Evolutionary conservation across 1,140 invertebrate genomes (phyloP).

Genomic region (Lordiphosa clarofinis): DNA sequence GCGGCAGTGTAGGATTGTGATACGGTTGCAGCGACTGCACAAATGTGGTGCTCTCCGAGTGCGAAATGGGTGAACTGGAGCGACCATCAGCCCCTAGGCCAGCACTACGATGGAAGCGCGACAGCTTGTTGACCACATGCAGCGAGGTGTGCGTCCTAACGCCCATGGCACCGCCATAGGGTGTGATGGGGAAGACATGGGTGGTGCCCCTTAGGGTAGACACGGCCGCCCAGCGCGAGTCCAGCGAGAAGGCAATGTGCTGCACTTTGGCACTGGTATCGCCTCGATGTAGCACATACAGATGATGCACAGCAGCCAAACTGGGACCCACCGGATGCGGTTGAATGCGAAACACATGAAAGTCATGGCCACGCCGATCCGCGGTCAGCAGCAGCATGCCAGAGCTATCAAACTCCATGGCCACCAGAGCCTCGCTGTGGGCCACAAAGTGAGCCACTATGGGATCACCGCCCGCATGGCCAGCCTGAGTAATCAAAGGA

Average conservation of each 20-base stretch:
- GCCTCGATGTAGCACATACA: slow-evolving; percentile 95
- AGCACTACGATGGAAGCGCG: slow-evolving; percentile 96
- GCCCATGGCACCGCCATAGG: slow-evolving; percentile 96
- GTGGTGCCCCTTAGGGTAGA: slow-evolving; percentile 97
- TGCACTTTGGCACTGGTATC: slow-evolving; percentile 92
- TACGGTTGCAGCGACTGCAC: slow-evolving; percentile 83
- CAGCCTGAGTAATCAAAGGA: slow-evolving; percentile 33
- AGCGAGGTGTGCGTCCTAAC: slow-evolving; percentile 95
- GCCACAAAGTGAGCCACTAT: slow-evolving; percentile 97
- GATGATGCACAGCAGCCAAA: slow-evolving; percentile 95
- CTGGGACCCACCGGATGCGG: slow-evolving; percentile 94
- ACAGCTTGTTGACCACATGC: slow-evolving; percentile 96
- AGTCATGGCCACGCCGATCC: slow-evolving; percentile 96
- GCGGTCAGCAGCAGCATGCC: slow-evolving; percentile 95
- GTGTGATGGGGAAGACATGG: slow-evolving; percentile 97
- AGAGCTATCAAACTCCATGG: slow-evolving; percentile 94
- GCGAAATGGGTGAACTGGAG: slow-evolving; percentile 87
- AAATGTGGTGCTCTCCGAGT: slow-evolving; percentile 80
- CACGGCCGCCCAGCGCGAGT: slow-evolving; percentile 97
- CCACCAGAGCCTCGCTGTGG: slow-evolving; percentile 94
- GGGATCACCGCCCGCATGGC: slow-evolving; percentile 82
- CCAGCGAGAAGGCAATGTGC: slow-evolving; percentile 93
- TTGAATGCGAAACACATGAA: slow-evolving; percentile 96
- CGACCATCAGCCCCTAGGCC: slow-evolving; percentile 89
- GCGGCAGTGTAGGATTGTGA: slow-evolving; percentile 92